Evolutionary conservation across 2,888 invertebrate genomes (phyloP), one percentile per base, ranked within the genome.

Genomic region (Geotrupes spiniger): DNA sequence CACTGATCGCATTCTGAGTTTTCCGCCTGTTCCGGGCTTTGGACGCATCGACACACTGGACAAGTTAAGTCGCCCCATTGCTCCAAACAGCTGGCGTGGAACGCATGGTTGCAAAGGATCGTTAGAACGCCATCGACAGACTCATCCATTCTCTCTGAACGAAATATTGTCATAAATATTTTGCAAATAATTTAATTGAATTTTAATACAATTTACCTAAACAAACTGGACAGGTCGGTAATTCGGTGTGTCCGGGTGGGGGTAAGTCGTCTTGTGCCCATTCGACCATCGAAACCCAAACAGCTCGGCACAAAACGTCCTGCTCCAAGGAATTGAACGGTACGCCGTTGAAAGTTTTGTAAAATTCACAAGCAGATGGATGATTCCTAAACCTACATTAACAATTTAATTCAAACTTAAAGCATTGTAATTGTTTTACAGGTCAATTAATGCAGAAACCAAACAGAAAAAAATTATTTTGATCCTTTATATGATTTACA

Each of bases 31-130:
- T 80, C 80, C 0, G 79, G 79, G 14, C 77, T 78, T 60, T 79
- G 81, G 0, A 81, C 82, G 38, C 79, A 82, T 42, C 99, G 87
- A 72, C 99, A 99, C 47, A 99, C 96, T 0, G 99, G 98, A 71
- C 99, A 99, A 47, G 95, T 93, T 60, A 91, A 91, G 72, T 97
- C 96, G 11, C 92, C 87, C 97, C 99, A 99, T 71, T 98, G 90
- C 59, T 91, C 85, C 40, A 99, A 77, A 74, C 99, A 99, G 65
- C 85, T 87, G 6, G 94, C 88, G 75, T 99, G 99, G 76, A 99
- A 99, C 1, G 94, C 89, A 75, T 99, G 99, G 75, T 98, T 98
- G 71, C 99, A 99, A 52, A 98, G 81, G 67, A 99, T 96, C 17
- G 96, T 97, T 58, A 99, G 77, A 53, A 99, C 92, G 8, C 97